Conservation (phyloP, 1,140 invertebrate species). For the Hermetia illucens region DNA sequence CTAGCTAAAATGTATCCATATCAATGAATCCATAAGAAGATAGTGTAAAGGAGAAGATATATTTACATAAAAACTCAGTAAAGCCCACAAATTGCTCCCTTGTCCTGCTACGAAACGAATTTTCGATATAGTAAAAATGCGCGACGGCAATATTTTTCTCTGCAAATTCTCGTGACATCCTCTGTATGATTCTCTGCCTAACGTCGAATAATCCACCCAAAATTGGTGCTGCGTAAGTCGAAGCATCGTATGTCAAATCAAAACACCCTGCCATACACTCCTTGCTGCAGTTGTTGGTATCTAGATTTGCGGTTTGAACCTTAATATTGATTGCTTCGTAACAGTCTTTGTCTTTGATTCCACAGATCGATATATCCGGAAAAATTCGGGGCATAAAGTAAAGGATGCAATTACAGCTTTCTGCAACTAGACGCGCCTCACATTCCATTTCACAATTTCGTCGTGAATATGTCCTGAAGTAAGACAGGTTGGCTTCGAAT, state of each 20-base stretch:
- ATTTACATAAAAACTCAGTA: slow-evolving; percentile 54
- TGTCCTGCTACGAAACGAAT: slow-evolving; percentile 44
- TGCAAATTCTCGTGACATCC: background rate
- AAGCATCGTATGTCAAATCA: background rate
- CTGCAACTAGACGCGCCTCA: slow-evolving; percentile 49
- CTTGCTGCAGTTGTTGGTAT: background rate
- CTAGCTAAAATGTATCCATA: slow-evolving; percentile 47
- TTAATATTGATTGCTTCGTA: background rate
- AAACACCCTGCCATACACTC: background rate
- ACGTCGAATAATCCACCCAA: background rate
- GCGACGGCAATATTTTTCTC: slow-evolving; percentile 39
- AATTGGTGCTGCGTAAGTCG: background rate
- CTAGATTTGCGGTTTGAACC: slow-evolving; percentile 1
- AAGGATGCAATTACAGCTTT: slow-evolving; percentile 49
- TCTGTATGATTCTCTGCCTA: background rate
- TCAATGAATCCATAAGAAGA: background rate
- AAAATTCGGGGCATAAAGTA: slow-evolving; percentile 47
- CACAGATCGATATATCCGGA: slow-evolving; percentile 16
- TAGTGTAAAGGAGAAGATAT: background rate
- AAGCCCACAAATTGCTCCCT: slow-evolving; percentile 55
- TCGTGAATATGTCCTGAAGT: slow-evolving; percentile 33
- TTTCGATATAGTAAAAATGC: slow-evolving; percentile 49
- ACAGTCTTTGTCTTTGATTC: slow-evolving; percentile 22
- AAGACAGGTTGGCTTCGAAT: slow-evolving; percentile 49
- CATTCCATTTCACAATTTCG: slow-evolving; percentile 57